Percentiles rank a stretch among this genome's conserved stretches.
Evolutionary conservation across 2,113 vertebrate species (phyloP).

Genomic region (Spea multiplicata): DNA sequence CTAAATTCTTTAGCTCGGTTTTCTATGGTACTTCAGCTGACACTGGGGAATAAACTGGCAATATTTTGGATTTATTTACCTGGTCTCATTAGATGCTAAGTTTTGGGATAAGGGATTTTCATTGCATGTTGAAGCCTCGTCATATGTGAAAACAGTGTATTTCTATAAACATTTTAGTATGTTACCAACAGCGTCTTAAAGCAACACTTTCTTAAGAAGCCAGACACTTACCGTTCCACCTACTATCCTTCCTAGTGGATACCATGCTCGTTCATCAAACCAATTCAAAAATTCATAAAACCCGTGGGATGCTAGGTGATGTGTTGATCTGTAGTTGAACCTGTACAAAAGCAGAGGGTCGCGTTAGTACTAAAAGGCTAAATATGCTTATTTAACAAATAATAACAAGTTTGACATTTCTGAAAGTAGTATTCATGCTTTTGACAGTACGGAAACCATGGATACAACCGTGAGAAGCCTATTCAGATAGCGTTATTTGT

Average conservation of each 20-base stretch:
- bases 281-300: slow-evolving; percentile 99
- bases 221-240: slow-evolving; percentile 91
- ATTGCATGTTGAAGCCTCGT: no score
- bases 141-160: not conserved
- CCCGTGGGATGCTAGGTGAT: slow-evolving; percentile 96
- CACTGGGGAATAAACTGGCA: no score
- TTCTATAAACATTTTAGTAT: not conserved
- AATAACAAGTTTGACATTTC: slow-evolving; percentile 10
- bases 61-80: no score
- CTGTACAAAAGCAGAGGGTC: slow-evolving; percentile 63
- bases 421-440: not conserved
- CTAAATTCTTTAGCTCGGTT: no score
- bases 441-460: not conserved
- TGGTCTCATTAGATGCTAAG: no score
- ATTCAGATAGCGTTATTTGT: not conserved
- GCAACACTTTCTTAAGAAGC: no score
- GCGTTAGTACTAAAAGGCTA: not conserved
- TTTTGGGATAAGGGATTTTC: no score
- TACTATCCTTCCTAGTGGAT: slow-evolving; percentile 96
- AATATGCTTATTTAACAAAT: not conserved
- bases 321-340: slow-evolving; percentile 99
- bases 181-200: no score
- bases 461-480: not conserved
- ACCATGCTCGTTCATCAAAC: slow-evolving; percentile 99
- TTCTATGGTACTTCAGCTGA: no score